Conservation (phyloP, 2,113 vertebrate genomes). For the Oreocharis arfaki region DNA sequence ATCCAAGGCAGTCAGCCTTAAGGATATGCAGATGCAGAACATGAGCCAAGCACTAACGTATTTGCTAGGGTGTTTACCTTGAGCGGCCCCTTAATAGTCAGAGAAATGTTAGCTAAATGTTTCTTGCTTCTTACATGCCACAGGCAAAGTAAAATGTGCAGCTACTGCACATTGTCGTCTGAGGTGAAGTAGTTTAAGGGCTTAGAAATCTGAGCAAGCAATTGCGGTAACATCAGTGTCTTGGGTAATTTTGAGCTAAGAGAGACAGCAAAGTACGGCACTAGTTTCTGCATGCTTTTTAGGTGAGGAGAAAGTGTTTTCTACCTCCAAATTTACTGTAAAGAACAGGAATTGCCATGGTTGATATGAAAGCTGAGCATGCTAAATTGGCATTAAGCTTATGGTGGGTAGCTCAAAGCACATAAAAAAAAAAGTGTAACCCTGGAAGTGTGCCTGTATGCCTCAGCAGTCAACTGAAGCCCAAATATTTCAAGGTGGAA, state of each 20-base stretch:
- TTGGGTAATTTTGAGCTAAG: not conserved
- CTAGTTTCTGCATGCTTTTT: conserved; percentile 30
- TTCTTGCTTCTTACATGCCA: not conserved
- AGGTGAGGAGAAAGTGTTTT: conserved; percentile 43
- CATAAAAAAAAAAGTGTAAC: accelerated
- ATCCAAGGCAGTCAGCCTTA: not conserved
- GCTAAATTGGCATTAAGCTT: conserved; percentile 17
- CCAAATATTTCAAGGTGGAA: not conserved
- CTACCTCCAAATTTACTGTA: not conserved
- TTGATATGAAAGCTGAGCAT: not conserved
- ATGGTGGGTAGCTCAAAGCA: not conserved
- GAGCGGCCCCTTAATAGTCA: conserved; percentile 2
- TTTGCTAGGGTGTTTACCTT: conserved; percentile 6
- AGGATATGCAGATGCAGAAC: not conserved
- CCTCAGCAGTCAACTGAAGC: not conserved
- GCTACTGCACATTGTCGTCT: not conserved
- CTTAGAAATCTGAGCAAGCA: not conserved
- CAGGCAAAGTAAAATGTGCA: not conserved
- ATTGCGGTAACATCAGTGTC: not conserved
- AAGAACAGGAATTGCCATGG: not conserved
- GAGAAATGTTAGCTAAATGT: not conserved
- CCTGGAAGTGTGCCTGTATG: not conserved
- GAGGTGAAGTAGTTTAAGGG: not conserved
- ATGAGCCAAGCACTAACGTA: not conserved
- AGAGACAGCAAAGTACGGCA: not conserved